Conservation (phyloP, 2,888 invertebrate genomes). For the Melangyna quadrimaculata region DNA sequence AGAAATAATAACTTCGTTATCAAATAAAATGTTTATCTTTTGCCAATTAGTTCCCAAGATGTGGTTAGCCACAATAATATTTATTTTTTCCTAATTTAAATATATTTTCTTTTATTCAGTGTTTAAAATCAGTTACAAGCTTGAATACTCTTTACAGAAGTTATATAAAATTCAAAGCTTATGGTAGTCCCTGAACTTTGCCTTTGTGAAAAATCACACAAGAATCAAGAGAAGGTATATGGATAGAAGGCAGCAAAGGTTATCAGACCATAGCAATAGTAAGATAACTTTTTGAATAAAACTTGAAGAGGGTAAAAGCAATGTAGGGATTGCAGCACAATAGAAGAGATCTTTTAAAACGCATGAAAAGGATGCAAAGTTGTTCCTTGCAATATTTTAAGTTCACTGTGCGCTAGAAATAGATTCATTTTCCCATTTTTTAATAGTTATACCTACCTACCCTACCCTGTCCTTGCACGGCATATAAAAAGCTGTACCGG, state of each 20-base stretch:
- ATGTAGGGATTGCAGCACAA: neutral
- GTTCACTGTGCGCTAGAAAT: neutral
- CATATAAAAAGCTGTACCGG: neutral
- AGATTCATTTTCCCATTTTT: neutral
- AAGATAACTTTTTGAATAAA: conserved; percentile 9
- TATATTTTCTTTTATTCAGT: neutral
- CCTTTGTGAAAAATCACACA: conserved; percentile 4
- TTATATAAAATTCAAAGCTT: conserved; percentile 8
- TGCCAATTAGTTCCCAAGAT: neutral
- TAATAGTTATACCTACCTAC: neutral
- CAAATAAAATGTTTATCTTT: neutral
- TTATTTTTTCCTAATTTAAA: neutral
- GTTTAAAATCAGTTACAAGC: neutral
- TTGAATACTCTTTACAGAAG: neutral
- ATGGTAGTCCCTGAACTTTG: conserved; percentile 24
- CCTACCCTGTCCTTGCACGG: neutral
- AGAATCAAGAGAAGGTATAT: neutral
- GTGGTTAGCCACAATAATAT: neutral
- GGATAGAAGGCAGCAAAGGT: neutral
- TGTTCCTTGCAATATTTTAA: conserved; percentile 2
- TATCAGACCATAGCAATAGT: neutral
- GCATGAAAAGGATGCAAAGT: conserved; percentile 8
- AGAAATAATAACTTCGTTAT: neutral
- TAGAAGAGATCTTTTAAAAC: conserved; percentile 13
- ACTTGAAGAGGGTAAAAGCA: neutral